These are phyloP conservation scores for Sakesphorus luctuosus DNA, from an alignment of 2,113 vertebrate genomes.

Conservation along the genomic window DNA sequence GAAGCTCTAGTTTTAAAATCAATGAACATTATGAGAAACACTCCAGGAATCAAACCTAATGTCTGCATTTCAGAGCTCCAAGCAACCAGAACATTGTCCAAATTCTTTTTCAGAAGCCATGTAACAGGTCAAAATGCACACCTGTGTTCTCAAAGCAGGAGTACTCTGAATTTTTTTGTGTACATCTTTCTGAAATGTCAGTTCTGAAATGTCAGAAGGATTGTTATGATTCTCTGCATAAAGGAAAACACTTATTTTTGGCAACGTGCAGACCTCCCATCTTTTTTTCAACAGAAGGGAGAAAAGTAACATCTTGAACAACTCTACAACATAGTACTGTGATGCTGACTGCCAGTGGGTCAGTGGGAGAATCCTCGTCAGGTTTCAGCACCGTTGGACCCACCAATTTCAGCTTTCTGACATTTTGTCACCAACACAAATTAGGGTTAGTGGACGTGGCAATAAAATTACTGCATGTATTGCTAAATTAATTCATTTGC, in stretches of 20 bases:
- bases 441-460: neutral
- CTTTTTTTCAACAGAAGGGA: neutral
- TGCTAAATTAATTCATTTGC: neutral
- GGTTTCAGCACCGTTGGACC: neutral
- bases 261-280: neutral
- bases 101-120: neutral
- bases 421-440: neutral
- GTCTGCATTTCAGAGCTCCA: neutral
- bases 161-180: neutral
- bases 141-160: neutral
- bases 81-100: neutral
- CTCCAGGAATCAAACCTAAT: neutral
- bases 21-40: neutral
- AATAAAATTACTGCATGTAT: neutral
- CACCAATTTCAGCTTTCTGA: neutral
- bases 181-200: neutral
- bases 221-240: neutral
- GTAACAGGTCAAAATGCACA: neutral
- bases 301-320: neutral
- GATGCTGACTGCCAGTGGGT: neutral
- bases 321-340: neutral
- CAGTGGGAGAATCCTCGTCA: neutral
- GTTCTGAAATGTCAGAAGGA: neutral
- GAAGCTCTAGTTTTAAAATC: neutral
- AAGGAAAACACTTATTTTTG: neutral